Base-by-base conservation (phyloP, 2,797 vertebrate species). In the Enteromius mattozi region DNA sequence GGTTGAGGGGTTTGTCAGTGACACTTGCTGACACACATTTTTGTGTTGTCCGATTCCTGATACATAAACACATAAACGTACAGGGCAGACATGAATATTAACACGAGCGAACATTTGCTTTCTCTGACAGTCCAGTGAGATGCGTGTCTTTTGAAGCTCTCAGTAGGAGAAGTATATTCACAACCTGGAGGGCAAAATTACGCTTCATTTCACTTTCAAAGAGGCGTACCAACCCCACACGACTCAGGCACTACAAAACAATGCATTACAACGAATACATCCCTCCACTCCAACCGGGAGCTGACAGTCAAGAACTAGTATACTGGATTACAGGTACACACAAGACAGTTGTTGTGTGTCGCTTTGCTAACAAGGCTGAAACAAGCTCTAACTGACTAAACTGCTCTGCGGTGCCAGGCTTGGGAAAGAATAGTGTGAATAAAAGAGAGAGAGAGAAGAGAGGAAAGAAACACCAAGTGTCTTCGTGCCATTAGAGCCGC, bases 401-500 rank as follows among this genome's bases (percentile, higher is more conserved):
- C 54, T 75, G 65, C 56, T 86, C 72, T 72, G 45, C 54, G 65
- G 24, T 90, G 85, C 51, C 47, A 27, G 76, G 37, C 45, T 77
- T 42, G 42, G 37, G 71, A 76, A 79, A 54, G 27, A 79, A 78
- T 61, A 65, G 78, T 33, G 75, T 51, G 69, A 51, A 61, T n/a
- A 27, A 81, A 56, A 81, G 47, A 27, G 76, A 24, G 56, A 72
- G 45, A 77, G 45, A 80, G 45, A 74, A 21, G 63, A 45, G 49
- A 66, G 76, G 51, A 80, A 56, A 70, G 74, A 78, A 72, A 81
- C 42, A 70, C 49, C 69, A 65, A 85, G 74, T 42, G 45, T 84
- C 56, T 78, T 71, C 61, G 40, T 49, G 75, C 86, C 85, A 89
- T 89, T 90, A 91, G 79, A 79, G 88, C 33, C 8, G 61, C 77